A percentile compares a stretch with the other conserved stretches of the same genome.
Evolutionary conservation across 1,140 invertebrate species (phyloP).

Genomic region (Nephila pilipes): DNA sequence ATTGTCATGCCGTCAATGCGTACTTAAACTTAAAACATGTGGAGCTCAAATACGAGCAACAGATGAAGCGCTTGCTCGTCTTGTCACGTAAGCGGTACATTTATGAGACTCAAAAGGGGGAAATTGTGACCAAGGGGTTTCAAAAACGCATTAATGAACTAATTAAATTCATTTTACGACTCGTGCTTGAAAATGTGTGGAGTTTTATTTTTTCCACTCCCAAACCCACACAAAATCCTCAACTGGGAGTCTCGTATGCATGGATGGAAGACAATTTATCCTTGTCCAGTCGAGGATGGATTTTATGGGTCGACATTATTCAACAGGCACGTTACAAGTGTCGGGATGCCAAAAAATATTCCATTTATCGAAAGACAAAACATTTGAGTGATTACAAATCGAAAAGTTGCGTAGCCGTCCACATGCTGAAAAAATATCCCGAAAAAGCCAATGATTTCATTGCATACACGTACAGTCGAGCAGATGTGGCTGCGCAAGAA

Average conservation of each 20-base stretch:
- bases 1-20: not conserved
- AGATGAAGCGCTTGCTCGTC: not conserved
- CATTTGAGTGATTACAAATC: slow-evolving; percentile 49
- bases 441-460: slow-evolving; percentile 30
- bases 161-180: not conserved
- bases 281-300: slow-evolving; percentile 22
- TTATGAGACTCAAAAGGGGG: not conserved
- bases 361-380: slow-evolving; percentile 16
- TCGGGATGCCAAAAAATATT: slow-evolving; percentile 25
- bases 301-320: slow-evolving; percentile 30
- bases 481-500: slow-evolving; percentile 18
- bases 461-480: slow-evolving; percentile 39
- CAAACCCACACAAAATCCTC: too few species aligned
- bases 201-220: not conserved
- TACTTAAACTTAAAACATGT: slow-evolving; percentile 1
- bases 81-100: not conserved
- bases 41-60: not conserved
- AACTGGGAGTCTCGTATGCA: not conserved
- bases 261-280: slow-evolving; percentile 9
- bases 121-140: slow-evolving; percentile 36
- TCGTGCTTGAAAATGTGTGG: not conserved
- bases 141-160: slow-evolving; percentile 18
- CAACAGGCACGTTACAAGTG: slow-evolving; percentile 2
- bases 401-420: not conserved
- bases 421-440: slow-evolving; percentile 35